These are phyloP conservation scores for Takifugu ocellatus DNA, from an alignment of 2,797 vertebrate species.

Conservation along the genomic window DNA sequence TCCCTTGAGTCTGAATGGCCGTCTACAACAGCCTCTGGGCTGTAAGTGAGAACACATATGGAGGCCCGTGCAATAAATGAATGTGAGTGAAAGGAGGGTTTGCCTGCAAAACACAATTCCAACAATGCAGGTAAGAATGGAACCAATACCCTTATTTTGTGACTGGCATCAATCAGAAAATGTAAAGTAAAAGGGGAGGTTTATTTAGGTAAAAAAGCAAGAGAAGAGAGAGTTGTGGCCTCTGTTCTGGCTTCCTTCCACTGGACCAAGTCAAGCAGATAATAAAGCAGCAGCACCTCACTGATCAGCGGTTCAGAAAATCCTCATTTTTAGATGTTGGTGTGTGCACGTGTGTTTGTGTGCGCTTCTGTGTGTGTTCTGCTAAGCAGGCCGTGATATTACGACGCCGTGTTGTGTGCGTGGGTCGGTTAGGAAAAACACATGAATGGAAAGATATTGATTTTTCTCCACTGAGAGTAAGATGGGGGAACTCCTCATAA, in stretches of 20 bases:
- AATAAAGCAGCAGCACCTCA: slow-evolving; percentile 46
- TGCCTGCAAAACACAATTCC: too few species aligned
- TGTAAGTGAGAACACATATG: too few species aligned
- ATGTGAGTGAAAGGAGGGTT: too few species aligned
- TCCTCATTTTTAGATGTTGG: slow-evolving; percentile 15
- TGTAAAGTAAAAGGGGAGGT: not conserved
- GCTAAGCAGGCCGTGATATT: slow-evolving; percentile 46
- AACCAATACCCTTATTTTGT: too few species aligned
- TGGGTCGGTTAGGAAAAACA: slow-evolving; percentile 6
- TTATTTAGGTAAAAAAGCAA: not conserved
- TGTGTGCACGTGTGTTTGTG: not conserved
- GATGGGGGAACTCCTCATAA: slow-evolving; percentile 15
- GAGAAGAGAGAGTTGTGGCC: not conserved
- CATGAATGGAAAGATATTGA: slow-evolving; percentile 33
- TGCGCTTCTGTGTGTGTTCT: slow-evolving; percentile 22
- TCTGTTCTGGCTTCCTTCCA: slow-evolving; percentile 28
- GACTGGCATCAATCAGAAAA: too few species aligned
- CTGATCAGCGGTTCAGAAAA: slow-evolving; percentile 40
- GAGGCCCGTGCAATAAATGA: too few species aligned
- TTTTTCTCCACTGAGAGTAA: slow-evolving; percentile 19
- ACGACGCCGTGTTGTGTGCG: slow-evolving; percentile 12
- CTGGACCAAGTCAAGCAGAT: slow-evolving; percentile 45
- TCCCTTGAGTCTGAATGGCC: too few species aligned
- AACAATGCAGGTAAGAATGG: too few species aligned
- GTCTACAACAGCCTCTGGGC: too few species aligned